These are phyloP conservation scores for Amphipoea lucens DNA, from an alignment of 2,888 invertebrate genomes.

Conservation along the genomic window DNA sequence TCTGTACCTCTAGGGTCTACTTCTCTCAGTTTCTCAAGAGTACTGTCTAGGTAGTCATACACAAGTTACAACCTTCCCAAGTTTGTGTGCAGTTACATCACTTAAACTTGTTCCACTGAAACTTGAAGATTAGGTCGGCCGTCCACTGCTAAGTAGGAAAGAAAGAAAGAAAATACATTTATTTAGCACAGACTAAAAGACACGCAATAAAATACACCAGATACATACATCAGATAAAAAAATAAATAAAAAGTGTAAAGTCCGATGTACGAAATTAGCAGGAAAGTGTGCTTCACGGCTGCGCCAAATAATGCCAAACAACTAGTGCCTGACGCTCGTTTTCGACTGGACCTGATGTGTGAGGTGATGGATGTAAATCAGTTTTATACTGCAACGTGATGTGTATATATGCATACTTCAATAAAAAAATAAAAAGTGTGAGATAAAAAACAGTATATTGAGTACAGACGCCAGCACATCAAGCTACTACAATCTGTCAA, in stretches of 20 bases:
- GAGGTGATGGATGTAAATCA: background rate
- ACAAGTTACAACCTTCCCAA: conserved; percentile 28
- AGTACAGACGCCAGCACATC: too few relatives aligned
- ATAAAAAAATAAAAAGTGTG: too few relatives aligned
- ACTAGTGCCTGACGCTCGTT: background rate
- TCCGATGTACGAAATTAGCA: background rate
- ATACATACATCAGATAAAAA: background rate
- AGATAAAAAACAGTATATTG: too few relatives aligned
- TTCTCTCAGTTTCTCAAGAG: conserved; percentile 15
- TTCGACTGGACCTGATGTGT: background rate
- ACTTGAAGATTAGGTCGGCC: conserved; percentile 19
- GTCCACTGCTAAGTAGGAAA: conserved; percentile 2
- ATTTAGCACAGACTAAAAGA: background rate
- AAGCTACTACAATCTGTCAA: too few relatives aligned
- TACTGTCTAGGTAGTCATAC: conserved; percentile 15
- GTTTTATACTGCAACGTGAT: background rate
- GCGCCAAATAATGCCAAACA: background rate
- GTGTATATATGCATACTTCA: background rate
- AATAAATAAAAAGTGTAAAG: background rate
- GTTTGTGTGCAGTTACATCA: conserved; percentile 44
- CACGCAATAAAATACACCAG: background rate
- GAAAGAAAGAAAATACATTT: background rate
- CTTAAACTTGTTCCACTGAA: conserved; percentile 26
- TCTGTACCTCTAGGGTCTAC: background rate
- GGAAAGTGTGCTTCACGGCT: background rate